Conservation (phyloP, 2,888 invertebrate species). For the Diplolepis rosae region DNA sequence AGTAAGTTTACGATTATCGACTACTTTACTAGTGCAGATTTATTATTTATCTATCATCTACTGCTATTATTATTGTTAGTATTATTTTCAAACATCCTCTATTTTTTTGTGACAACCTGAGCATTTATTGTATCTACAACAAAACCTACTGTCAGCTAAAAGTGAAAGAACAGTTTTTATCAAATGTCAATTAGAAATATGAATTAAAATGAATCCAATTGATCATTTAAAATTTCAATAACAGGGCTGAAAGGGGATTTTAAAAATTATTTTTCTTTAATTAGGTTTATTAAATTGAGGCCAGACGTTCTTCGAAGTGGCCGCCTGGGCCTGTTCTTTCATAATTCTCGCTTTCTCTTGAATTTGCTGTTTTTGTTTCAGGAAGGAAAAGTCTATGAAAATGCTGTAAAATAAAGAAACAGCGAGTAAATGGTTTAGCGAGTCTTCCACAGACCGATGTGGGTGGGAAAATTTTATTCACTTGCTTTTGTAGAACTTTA, state of each 20-base stretch:
- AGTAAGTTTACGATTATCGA: neutral
- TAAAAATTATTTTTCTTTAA: slow-evolving; percentile 50
- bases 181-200: slow-evolving; percentile 32
- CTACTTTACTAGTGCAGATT: neutral
- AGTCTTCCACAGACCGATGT: slow-evolving; percentile 9
- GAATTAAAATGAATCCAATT: slow-evolving; percentile 19
- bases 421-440: slow-evolving; percentile 46
- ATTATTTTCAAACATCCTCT: neutral
- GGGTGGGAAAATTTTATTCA: neutral
- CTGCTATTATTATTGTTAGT: neutral
- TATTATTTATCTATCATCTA: neutral
- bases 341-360: slow-evolving; percentile 78
- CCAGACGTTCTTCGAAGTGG: slow-evolving; percentile 71
- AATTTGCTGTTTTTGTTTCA: slow-evolving; percentile 82
- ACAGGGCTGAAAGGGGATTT: slow-evolving; percentile 33
- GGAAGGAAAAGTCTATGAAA: slow-evolving; percentile 89
- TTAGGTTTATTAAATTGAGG: slow-evolving; percentile 72
- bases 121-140: neutral
- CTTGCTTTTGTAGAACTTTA: neutral
- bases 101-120: neutral
- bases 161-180: neutral
- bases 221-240: slow-evolving; percentile 17
- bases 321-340: slow-evolving; percentile 71
- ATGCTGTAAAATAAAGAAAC: slow-evolving; percentile 78
- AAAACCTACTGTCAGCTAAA: neutral